phyloP scores from a whole-genome alignment of 2,888 invertebrate species.

The Agrilus cyanescens region DNA sequence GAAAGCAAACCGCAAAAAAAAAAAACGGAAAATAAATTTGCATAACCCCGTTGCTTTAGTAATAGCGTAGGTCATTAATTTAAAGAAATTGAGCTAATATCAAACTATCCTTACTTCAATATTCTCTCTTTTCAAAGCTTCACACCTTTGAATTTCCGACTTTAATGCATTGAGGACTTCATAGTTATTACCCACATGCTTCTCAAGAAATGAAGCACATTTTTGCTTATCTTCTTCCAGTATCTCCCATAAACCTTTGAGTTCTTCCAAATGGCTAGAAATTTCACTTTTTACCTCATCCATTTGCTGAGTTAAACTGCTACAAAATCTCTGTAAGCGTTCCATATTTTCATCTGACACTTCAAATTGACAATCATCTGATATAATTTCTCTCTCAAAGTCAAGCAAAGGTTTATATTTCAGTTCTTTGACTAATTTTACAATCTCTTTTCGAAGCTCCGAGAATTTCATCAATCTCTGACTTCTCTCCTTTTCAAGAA shows the following conservation, averaged over 20 bases:
- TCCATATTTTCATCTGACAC: slow-evolving; percentile 51
- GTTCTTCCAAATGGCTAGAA: slow-evolving; percentile 46
- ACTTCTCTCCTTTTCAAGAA: slow-evolving; percentile 47
- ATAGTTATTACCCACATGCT: slow-evolving; percentile 46
- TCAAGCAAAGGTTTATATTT: slow-evolving; percentile 31
- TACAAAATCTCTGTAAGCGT: slow-evolving; percentile 44
- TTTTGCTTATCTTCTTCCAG: slow-evolving; percentile 55
- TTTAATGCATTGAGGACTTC: slow-evolving; percentile 46
- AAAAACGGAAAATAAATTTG: too few relatives aligned
- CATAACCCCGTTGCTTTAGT: too few relatives aligned
- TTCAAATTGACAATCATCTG: slow-evolving; percentile 39
- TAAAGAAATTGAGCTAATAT: not conserved
- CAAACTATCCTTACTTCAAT: slow-evolving; percentile 41
- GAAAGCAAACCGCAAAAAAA: too few relatives aligned
- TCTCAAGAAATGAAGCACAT: slow-evolving; percentile 50
- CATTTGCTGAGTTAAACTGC: slow-evolving; percentile 43
- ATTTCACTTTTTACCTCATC: slow-evolving; percentile 46
- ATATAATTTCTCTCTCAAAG: slow-evolving; percentile 34
- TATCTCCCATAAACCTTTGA: slow-evolving; percentile 60
- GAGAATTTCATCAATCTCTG: slow-evolving; percentile 36
- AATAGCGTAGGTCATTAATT: too few relatives aligned
- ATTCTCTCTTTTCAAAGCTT: slow-evolving; percentile 63
- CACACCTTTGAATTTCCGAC: slow-evolving; percentile 62
- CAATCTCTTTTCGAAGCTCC: slow-evolving; percentile 31
- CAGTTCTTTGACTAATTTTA: slow-evolving; percentile 30